Base-by-base conservation (phyloP, 1,140 invertebrate genomes). In the Dysdera silvatica region DNA sequence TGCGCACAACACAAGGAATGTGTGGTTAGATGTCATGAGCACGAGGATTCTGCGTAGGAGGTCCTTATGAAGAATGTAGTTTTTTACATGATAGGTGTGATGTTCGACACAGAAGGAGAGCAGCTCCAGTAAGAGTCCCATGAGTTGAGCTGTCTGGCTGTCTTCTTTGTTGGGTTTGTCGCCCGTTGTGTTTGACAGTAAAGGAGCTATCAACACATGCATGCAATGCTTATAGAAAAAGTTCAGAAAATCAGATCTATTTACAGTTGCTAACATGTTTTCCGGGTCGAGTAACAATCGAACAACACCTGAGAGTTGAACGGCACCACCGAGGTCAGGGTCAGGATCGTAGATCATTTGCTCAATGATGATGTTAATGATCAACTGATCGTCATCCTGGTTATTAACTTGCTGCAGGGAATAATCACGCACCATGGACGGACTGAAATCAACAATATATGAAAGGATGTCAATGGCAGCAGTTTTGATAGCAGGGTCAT, bases 81-180 rank as follows among this genome's bases (percentile, higher is more conserved):
- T 97, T 76, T 97, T 97, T 73, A 98, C 96, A 77, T 98, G 94
- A 80, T 95, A 98, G 47, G 90, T 91, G 79, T 99, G 97, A 81
- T 98, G 95, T 78, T 99, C 96, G n/a, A 99, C 93, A 79, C 95
- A 99, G 77, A 99, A 99, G n/a, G 92, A 91, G 52, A 99, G 80
- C 68, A 99, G 79, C 76, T 99, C 95, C 58, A 99, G 76, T 43
- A 99, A 94, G 52, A 98, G 80, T 47, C 92, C 90, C 41, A 98
- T 80, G 49, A 99, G 80, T 78, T 98, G 95, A 55, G 96, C 94
- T 53, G 91, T 95, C 76, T 92, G 87, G 74, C 95, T 96, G 77
- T 97, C 93, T 79, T 99, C 95, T 74, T 85, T 87, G 55, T 82
- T 85, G 16, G 90, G 89, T 71, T 85, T 85, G 29, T 92, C 89